Conservation (phyloP, 2,797 vertebrate genomes). For the Todus mexicanus region DNA sequence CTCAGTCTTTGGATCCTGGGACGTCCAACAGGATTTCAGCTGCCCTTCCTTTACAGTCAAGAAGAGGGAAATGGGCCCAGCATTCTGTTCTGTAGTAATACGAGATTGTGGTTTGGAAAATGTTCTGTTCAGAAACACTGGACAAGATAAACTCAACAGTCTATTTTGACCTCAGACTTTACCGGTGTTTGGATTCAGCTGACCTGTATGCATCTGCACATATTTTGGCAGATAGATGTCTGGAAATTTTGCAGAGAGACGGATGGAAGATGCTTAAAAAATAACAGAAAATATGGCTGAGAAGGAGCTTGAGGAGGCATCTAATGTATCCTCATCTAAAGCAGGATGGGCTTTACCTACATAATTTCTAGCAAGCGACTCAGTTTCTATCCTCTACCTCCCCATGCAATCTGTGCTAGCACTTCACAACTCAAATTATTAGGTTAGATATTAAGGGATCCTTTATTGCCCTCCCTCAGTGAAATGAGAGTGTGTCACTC, state of each 20-base stretch:
- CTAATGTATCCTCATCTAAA: neutral
- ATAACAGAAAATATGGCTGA: neutral
- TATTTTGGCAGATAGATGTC: neutral
- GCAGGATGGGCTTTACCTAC: neutral
- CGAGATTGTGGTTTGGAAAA: conserved; percentile 10
- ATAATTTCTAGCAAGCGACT: neutral
- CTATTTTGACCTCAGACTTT: neutral
- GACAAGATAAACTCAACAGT: conserved; percentile 40
- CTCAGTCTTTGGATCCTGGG: neutral
- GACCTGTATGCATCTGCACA: neutral
- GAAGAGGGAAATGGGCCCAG: neutral
- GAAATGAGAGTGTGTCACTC: neutral
- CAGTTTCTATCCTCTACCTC: neutral
- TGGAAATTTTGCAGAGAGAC: neutral
- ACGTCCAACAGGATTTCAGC: neutral
- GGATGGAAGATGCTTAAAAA: neutral
- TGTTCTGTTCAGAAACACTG: neutral
- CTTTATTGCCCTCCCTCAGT: neutral
- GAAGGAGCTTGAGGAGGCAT: neutral
- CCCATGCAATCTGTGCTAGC: neutral
- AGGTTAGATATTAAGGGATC: neutral
- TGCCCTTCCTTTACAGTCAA: neutral
- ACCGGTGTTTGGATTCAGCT: neutral
- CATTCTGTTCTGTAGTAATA: neutral
- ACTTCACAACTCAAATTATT: neutral